Base-by-base conservation (phyloP, 2,888 invertebrate species). In the Cerastis leucographa region DNA sequence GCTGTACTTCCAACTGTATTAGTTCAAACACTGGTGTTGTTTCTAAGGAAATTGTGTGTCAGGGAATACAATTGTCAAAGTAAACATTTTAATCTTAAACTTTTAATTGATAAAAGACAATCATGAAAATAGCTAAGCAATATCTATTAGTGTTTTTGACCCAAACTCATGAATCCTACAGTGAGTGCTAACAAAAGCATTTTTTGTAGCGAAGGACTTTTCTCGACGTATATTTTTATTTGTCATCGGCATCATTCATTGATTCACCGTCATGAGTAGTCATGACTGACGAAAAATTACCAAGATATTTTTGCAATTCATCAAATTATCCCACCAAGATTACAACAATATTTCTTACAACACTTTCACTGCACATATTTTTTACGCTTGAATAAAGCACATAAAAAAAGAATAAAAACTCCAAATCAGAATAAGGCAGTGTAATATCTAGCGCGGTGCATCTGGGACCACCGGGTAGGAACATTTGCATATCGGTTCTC, bases 401-500 rank as follows among this genome's bases (percentile, higher is more conserved):
- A 29, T 22, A 44, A 35, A 54, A 44, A 54, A n/a, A 69, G 29
- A 80, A 76, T 62, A 81, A 80, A 76, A 69, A 54, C 17, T 49
- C 42, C 40, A 56, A 83, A 71, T 71, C 79, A 64, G 84, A 84
- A 84, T 85, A 84, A 80, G 77, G 73, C 83, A 59, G 78, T 80
- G 76, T 73, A 70, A 71, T 89, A 89, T 91, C 89, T 89, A 81
- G 86, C 80, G 71, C 76, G 75, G 73, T 86, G 89, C 91, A 92
- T 92, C 92, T 89, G 81, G 90, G 95, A 95, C 95, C 95, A 95
- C 95, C 95, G 90, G 90, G 90, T 82, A 87, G 82, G 92, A 84
- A 78, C 89, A 94, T 95, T 95, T 93, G 93, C 95, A 94, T 95
- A 93, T 93, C 93, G 80, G 80, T 78, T 73, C 81, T 87, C 79